Evolutionary conservation across 2,888 invertebrate species (phyloP).

Genomic region (Dione vanillae): DNA sequence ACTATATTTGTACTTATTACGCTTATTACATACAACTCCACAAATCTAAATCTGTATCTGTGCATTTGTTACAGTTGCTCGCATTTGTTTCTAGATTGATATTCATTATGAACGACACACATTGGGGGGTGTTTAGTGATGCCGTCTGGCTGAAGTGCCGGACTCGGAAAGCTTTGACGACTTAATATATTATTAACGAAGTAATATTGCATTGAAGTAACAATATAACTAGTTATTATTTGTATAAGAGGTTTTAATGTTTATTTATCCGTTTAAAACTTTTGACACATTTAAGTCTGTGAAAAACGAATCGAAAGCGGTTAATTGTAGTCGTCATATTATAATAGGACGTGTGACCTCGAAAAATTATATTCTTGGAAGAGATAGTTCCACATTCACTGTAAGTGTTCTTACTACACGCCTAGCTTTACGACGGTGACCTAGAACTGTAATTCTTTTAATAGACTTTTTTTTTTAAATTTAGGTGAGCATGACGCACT

Average conservation of each 20-base stretch:
- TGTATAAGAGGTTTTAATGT: not conserved
- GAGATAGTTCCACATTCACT: slow-evolving; percentile 36
- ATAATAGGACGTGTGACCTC: slow-evolving; percentile 38
- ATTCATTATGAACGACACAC: not conserved
- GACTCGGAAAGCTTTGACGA: not conserved
- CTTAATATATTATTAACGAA: slow-evolving; percentile 1
- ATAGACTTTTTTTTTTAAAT: slow-evolving; percentile 45
- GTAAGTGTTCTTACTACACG: slow-evolving; percentile 36
- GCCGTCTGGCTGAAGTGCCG: too few species aligned
- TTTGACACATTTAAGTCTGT: not conserved
- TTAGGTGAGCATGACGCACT: slow-evolving; percentile 44
- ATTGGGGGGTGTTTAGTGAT: not conserved
- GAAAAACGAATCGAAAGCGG: slow-evolving; percentile 12
- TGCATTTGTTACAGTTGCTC: too few species aligned
- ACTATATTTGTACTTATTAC: slow-evolving; percentile 28
- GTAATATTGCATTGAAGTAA: not conserved
- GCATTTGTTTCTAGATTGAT: not conserved
- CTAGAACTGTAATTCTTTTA: slow-evolving; percentile 48
- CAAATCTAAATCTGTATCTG: too few species aligned
- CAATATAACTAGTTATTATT: too few species aligned
- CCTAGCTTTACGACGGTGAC: slow-evolving; percentile 44
- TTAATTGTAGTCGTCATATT: slow-evolving; percentile 30
- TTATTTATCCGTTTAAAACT: not conserved
- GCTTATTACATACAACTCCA: slow-evolving; percentile 11
- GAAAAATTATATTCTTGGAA: slow-evolving; percentile 40